Conservation (phyloP, 2,888 invertebrate genomes). For the Epirrhoe alternata region DNA sequence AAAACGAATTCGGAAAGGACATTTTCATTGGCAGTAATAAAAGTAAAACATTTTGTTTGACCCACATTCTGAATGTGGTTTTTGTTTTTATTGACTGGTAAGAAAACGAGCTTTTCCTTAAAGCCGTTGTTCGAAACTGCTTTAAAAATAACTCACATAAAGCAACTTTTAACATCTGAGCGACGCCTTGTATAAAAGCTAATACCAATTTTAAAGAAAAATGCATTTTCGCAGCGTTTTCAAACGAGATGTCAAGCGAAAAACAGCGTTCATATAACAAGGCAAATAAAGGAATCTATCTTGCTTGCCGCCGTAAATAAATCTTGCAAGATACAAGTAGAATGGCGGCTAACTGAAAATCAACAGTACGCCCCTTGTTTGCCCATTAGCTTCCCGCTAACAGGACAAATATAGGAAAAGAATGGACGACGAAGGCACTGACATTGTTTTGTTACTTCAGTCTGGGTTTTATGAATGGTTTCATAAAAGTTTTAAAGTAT, state of each 20-base stretch:
- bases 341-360: constrained; percentile 76
- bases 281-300: constrained; percentile 50
- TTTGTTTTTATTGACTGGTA: constrained; percentile 14
- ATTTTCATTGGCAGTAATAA: constrained; percentile 33
- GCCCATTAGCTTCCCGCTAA: constrained; percentile 81
- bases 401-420: constrained; percentile 71
- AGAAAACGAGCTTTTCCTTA: constrained; percentile 15
- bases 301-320: constrained; percentile 66
- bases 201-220: neutral
- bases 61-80: constrained; percentile 22
- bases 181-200: neutral
- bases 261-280: constrained; percentile 38
- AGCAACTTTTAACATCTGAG: neutral
- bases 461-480: constrained; percentile 43
- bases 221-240: constrained; percentile 6
- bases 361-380: constrained; percentile 80
- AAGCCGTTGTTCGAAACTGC: neutral
- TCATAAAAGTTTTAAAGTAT: constrained; percentile 21
- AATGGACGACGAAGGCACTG: constrained; percentile 56
- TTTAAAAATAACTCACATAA: neutral
- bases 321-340: constrained; percentile 75
- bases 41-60: constrained; percentile 29
- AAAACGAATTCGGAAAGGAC: constrained; percentile 32
- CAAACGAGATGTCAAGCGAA: constrained; percentile 23
- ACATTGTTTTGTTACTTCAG: constrained; percentile 57